Evolutionary conservation across 1,140 invertebrate genomes (phyloP), one percentile per base, ranked within the genome.

Genomic region (Calephelis nemesis): DNA sequence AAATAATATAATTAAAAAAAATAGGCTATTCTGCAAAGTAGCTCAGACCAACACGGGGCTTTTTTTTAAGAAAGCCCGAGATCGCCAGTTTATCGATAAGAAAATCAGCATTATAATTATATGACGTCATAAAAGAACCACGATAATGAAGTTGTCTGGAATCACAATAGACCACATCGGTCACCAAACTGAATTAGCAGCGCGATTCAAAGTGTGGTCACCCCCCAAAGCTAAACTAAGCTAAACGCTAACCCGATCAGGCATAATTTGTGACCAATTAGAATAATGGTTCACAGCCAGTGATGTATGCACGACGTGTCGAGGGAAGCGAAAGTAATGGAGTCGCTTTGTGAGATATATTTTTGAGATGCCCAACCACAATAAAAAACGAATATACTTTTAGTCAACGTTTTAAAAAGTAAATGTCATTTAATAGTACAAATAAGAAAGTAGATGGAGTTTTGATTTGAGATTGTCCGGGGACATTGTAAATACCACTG

Each of bases 181-280:
- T 77, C 73, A 75, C 67, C 69, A 84, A 90, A 90, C 79, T 80
- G 76, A 84, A 84, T 90, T 86, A 87, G 52, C 52, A 58, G 52
- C 15, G 19, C 52, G 52, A 58, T 58, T 70, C 67, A 63, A 68
- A 69, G 70, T 65, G 67, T 62, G 79, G 76, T 77, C 82, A 77
- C 78, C 76, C 69, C 39, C 75, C 67, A 70, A 68, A 78, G 79
- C 82, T 82, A 84, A 83, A 83, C 87, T 81, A 78, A 84, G 82
- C 87, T 88, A 85, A 86, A 87, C 77, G 82, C 85, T 91, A 89
- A 88, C 87, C 88, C 87, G 87, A 91, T 91, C 87, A 89, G 85
- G 82, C 84, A 87, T 89, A 91, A 91, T 89, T 91, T 91, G 88
- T 83, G 88, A 91, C 85, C 88, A 91, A 91, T 91, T 91, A 91